Evolutionary conservation across 2,113 vertebrate species (phyloP).

Genomic region (Corythaixoides concolor): DNA sequence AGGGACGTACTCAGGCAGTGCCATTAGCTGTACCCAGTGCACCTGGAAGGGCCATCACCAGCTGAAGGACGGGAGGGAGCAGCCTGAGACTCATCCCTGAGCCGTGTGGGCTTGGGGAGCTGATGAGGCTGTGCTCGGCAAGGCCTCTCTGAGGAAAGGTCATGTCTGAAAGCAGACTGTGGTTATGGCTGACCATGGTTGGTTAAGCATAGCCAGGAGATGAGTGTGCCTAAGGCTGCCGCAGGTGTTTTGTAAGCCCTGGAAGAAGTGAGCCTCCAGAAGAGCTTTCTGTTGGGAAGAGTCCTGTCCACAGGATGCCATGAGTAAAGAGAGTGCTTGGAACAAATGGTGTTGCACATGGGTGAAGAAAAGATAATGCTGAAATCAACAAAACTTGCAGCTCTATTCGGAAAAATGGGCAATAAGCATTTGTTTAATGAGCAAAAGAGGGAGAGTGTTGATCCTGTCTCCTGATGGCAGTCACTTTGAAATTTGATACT

Average conservation of each 20-base stretch:
- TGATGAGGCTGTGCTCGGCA: neutral
- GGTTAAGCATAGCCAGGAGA: neutral
- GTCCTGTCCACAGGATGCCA: neutral
- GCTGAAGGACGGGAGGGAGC: neutral
- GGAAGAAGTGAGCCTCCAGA: neutral
- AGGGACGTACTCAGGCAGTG: neutral
- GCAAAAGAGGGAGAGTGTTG: neutral
- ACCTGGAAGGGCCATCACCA: rapidly evolving
- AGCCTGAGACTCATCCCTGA: neutral
- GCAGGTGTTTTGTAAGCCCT: neutral
- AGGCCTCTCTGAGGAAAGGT: neutral
- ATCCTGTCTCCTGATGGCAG: neutral
- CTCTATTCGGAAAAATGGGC: neutral
- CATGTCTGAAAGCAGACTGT: neutral
- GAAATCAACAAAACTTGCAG: neutral
- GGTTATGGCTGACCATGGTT: rapidly evolving
- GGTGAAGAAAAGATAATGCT: neutral
- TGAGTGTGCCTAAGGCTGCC: neutral
- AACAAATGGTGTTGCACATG: rapidly evolving
- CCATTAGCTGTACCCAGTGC: neutral
- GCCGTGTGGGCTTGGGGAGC: neutral
- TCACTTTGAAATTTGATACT: neutral
- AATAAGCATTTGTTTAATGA: neutral
- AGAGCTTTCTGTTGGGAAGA: neutral
- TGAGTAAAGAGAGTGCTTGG: neutral